Percentiles rank a stretch among this genome's conserved stretches.
Evolutionary conservation across 2,888 invertebrate species (phyloP).

Genomic region (Sarcophaga rosellei): DNA sequence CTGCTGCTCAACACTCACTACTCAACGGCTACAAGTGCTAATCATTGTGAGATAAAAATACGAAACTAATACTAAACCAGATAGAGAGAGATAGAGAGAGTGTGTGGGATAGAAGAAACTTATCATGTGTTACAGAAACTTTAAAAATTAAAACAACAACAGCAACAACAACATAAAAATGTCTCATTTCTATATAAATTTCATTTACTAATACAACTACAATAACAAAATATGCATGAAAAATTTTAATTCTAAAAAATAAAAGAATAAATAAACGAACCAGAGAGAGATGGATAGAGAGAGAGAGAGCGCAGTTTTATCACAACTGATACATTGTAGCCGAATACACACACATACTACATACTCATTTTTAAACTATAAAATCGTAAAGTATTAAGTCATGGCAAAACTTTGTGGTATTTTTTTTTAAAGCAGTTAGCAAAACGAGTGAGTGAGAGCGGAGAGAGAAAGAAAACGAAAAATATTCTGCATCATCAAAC

Average conservation of each 20-base stretch:
- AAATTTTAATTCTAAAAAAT: not conserved
- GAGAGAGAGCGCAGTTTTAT: not conserved
- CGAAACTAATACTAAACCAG: not conserved
- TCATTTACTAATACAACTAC: not conserved
- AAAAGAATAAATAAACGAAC: not conserved
- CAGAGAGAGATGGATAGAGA: not conserved
- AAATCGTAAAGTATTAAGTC: slow-evolving; percentile 28
- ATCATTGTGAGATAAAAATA: slow-evolving; percentile 32
- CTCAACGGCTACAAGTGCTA: not conserved
- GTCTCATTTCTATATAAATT: not conserved
- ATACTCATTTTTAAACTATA: slow-evolving; percentile 17
- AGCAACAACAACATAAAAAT: not conserved
- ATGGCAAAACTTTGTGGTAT: slow-evolving; percentile 37
- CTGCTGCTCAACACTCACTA: not conserved
- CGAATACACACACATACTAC: not conserved
- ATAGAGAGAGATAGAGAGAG: not conserved
- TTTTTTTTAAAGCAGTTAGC: slow-evolving; percentile 4
- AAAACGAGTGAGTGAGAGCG: not conserved
- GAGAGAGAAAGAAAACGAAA: not conserved
- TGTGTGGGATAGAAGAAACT: not conserved
- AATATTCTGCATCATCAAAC: slow-evolving; percentile 25
- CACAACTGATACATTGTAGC: not conserved
- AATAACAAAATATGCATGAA: not conserved
- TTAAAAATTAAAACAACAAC: slow-evolving; percentile 11
- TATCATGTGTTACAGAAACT: slow-evolving; percentile 44